These are phyloP conservation scores for Fregetta grallaria DNA, from an alignment of 2,113 vertebrate species.

Conservation along the genomic window DNA sequence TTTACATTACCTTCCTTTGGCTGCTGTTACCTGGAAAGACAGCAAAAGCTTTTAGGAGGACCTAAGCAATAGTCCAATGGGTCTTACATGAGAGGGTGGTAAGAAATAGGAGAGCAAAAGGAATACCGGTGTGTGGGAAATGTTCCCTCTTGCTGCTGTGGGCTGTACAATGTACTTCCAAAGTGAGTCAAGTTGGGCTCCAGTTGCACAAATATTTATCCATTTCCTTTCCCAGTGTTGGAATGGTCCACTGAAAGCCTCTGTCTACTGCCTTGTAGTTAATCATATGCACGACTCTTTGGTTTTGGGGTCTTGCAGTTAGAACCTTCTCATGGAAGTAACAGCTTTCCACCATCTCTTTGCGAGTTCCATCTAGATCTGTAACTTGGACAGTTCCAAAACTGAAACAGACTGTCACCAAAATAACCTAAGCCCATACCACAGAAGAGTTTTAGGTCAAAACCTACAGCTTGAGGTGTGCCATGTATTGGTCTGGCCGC, in stretches of 20 bases:
- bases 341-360: not conserved
- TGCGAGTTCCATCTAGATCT: not conserved
- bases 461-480: not conserved
- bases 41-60: not conserved
- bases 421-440: not conserved
- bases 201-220: not conserved
- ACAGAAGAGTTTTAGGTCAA: not conserved
- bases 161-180: not conserved
- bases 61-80: not conserved
- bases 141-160: not conserved
- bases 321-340: not conserved
- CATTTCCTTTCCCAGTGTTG: not conserved
- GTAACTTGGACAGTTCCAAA: not conserved
- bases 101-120: not conserved
- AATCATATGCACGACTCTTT: not conserved
- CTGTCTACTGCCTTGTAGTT: not conserved
- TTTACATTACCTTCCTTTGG: not conserved
- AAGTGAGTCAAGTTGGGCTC: not conserved
- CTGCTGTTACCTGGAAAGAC: not conserved
- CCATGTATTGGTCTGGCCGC: not conserved
- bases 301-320: not conserved
- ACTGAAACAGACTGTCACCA: not conserved
- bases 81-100: not conserved
- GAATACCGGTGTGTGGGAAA: not conserved
- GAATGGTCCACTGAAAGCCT: not conserved